Evolutionary conservation across 1,140 invertebrate genomes (phyloP).

Genomic region (Trichogramma pretiosum): DNA sequence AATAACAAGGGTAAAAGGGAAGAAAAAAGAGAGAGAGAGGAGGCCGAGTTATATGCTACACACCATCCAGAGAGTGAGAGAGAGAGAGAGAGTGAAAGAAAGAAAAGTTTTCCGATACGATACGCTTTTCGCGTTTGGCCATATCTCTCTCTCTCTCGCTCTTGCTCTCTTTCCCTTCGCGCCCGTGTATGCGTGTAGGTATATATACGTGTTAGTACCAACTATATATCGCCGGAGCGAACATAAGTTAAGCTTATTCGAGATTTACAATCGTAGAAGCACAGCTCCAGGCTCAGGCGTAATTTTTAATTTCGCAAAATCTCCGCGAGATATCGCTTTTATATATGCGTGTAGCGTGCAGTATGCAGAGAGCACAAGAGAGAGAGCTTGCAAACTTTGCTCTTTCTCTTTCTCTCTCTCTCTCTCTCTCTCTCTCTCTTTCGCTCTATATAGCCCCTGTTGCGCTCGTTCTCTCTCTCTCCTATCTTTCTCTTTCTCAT

Average conservation of each 20-base stretch:
- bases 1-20: background rate
- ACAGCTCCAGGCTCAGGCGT: background rate
- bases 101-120: conserved; percentile 10
- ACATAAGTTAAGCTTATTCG: conserved; percentile 13
- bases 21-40: background rate
- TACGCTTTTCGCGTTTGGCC: too few relatives aligned
- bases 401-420: too few relatives aligned
- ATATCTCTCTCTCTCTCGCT: too few relatives aligned
- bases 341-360: background rate
- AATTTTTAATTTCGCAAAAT: conserved; percentile 16
- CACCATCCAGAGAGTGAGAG: background rate
- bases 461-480: too few relatives aligned
- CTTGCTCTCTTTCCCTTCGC: too few relatives aligned
- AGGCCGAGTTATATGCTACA: background rate
- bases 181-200: too few relatives aligned
- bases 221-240: background rate
- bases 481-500: too few relatives aligned
- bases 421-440: too few relatives aligned
- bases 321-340: background rate
- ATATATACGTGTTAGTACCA: too few relatives aligned
- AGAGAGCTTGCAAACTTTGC: background rate
- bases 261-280: conserved; percentile 10
- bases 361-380: too few relatives aligned
- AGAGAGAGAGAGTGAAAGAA: background rate
- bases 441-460: too few relatives aligned